Percentiles rank a stretch among this genome's conserved stretches.
Conservation (phyloP, 2,797 vertebrate species). For the Parauchenoglanis ngamensis region DNA sequence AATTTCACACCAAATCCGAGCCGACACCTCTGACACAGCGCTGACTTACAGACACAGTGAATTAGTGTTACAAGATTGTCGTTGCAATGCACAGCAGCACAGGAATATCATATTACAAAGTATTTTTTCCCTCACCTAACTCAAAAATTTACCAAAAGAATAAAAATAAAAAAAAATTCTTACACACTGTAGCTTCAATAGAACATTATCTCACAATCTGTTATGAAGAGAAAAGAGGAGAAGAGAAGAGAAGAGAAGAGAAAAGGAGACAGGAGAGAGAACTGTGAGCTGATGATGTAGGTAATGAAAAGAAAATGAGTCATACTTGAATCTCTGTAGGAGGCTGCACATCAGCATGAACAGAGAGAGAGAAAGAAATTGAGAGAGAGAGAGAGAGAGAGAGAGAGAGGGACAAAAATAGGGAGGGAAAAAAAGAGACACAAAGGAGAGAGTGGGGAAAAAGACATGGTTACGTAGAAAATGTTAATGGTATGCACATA, state of each 20-base stretch:
- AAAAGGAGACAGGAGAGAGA: constrained; percentile 70
- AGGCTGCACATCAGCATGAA: constrained; percentile 96
- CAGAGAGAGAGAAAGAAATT: constrained; percentile 77
- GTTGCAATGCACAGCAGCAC: neutral
- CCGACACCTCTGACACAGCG: neutral
- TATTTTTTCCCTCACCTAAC: neutral
- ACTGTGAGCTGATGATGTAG: constrained; percentile 59
- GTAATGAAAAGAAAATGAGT: constrained; percentile 69
- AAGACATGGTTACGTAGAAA: constrained; percentile 40
- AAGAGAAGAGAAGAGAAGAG: constrained; percentile 39
- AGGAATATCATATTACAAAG: neutral
- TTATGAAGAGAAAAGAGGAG: constrained; percentile 49
- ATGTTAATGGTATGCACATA: constrained; percentile 37
- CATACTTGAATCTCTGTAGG: constrained; percentile 99
- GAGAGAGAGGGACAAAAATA: constrained; percentile 71
- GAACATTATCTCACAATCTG: neutral
- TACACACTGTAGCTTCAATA: constrained; percentile 36
- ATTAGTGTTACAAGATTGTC: neutral
- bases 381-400: constrained; percentile 82
- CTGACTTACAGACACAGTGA: neutral
- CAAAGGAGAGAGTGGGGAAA: neutral
- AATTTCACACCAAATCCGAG: neutral
- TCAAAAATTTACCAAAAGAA: neutral
- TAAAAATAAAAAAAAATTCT: too few relatives aligned
- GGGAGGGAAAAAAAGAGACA: constrained; percentile 79